Conservation (phyloP, 2,797 vertebrate species). For the Fistularia tabacaria region DNA sequence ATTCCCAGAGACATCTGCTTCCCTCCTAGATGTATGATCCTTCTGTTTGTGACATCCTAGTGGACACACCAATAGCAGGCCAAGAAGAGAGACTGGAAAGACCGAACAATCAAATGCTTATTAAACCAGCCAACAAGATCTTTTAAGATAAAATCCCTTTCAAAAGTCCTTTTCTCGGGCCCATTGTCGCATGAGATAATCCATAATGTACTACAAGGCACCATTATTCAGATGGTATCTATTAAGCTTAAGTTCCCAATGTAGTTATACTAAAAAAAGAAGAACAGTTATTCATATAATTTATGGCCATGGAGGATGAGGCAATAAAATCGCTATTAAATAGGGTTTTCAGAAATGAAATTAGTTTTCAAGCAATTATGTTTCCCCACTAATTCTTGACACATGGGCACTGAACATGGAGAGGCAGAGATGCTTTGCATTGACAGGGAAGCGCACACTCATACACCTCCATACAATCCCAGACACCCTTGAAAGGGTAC, state of each 20-base stretch:
- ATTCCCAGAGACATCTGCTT: no score
- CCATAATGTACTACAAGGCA: slow-evolving; percentile 34
- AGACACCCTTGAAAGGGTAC: slow-evolving; percentile 7
- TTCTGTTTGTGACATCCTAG: no score
- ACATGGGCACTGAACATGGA: slow-evolving; percentile 50
- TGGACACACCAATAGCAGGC: no score
- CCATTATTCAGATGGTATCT: slow-evolving; percentile 57
- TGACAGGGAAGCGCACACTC: slow-evolving; percentile 10
- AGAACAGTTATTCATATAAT: slow-evolving; percentile 61
- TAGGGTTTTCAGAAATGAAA: slow-evolving; percentile 67
- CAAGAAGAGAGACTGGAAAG: no score
- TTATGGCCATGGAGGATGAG: slow-evolving; percentile 59
- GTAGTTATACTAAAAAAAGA: slow-evolving; percentile 49
- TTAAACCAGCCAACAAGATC: slow-evolving; percentile 1
- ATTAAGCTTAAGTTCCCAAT: slow-evolving; percentile 57
- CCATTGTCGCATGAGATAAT: slow-evolving; percentile 25
- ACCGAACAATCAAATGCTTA: neutral
- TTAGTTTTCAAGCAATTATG: slow-evolving; percentile 73
- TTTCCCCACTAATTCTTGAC: slow-evolving; percentile 64
- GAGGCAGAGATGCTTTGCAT: slow-evolving; percentile 29
- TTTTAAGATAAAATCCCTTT: slow-evolving; percentile 11
- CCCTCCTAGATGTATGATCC: no score
- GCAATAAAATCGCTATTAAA: slow-evolving; percentile 68
- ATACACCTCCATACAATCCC: slow-evolving; percentile 11
- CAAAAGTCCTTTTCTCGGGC: slow-evolving; percentile 24